Conservation (phyloP, 92 coral and sea anemone genomes). For the Phenganax subtilis region DNA sequence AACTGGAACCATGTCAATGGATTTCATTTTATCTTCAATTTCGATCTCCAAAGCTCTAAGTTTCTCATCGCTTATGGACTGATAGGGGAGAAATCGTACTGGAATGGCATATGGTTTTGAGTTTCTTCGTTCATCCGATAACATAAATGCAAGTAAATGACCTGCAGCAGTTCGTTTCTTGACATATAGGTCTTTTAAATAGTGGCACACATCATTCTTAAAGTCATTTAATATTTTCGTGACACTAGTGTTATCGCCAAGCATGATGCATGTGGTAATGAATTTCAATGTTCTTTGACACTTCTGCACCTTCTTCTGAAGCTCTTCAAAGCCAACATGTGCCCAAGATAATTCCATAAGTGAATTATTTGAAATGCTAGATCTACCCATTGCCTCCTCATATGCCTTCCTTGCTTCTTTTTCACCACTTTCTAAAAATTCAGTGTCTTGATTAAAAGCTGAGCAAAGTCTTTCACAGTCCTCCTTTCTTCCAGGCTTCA, state of each 20-base stretch:
- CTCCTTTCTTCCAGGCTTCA: no score
- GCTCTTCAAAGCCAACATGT: slow-evolving; percentile 46
- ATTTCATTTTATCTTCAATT: slow-evolving; percentile 14
- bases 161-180: slow-evolving; percentile 28
- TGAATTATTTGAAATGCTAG: slow-evolving; percentile 19
- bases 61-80: background rate
- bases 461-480: no score
- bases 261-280: slow-evolving; percentile 11
- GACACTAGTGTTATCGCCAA: background rate
- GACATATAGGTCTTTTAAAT: slow-evolving; percentile 25
- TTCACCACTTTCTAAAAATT: no score
- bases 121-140: slow-evolving; percentile 18
- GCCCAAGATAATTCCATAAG: slow-evolving; percentile 57
- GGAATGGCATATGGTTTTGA: slow-evolving; percentile 21
- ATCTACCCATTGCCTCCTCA: slow-evolving; percentile 22
- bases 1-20: slow-evolving; percentile 20
- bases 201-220: slow-evolving; percentile 26
- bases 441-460: no score
- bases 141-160: slow-evolving; percentile 27
- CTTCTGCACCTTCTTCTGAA: slow-evolving; percentile 31
- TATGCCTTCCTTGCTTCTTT: slow-evolving; percentile 12
- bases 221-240: slow-evolving; percentile 17
- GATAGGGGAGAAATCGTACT: background rate
- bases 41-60: background rate
- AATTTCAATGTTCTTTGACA: background rate